phyloP scores from a whole-genome alignment of 2,888 invertebrate species.

The Meiosimyza platycephala region DNA sequence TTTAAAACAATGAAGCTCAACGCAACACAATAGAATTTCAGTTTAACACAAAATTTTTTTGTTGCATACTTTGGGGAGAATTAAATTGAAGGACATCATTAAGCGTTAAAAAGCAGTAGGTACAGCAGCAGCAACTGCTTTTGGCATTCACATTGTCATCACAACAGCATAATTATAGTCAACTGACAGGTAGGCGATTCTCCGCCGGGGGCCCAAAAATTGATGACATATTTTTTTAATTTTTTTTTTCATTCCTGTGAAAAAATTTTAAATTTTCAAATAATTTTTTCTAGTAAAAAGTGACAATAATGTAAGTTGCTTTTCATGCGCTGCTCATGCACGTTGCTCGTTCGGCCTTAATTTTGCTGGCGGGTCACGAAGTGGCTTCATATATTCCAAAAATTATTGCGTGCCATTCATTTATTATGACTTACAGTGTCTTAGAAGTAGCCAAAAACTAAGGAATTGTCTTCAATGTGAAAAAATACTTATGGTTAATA shows the following conservation, averaged over 20 bases:
- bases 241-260: background rate
- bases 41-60: background rate
- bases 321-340: background rate
- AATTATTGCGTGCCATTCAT: background rate
- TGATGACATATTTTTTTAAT: background rate
- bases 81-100: slow-evolving; percentile 9
- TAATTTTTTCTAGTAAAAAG: background rate
- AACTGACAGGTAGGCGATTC: background rate
- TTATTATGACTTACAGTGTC: background rate
- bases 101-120: background rate
- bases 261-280: background rate
- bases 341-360: background rate
- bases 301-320: background rate
- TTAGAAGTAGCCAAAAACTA: no score
- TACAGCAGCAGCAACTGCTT: no score
- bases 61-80: slow-evolving; percentile 12
- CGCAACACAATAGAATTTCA: no score
- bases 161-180: background rate
- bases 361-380: background rate
- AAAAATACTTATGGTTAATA: no score
- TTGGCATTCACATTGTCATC: no score
- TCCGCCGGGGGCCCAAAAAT: background rate
- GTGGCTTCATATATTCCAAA: background rate
- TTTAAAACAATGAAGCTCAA: slow-evolving; percentile 12
- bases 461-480: no score